Percentiles rank a stretch among this genome's conserved stretches.
Evolutionary conservation across 2,888 invertebrate species (phyloP).

Genomic region (Lasioglossum leucozonium): DNA sequence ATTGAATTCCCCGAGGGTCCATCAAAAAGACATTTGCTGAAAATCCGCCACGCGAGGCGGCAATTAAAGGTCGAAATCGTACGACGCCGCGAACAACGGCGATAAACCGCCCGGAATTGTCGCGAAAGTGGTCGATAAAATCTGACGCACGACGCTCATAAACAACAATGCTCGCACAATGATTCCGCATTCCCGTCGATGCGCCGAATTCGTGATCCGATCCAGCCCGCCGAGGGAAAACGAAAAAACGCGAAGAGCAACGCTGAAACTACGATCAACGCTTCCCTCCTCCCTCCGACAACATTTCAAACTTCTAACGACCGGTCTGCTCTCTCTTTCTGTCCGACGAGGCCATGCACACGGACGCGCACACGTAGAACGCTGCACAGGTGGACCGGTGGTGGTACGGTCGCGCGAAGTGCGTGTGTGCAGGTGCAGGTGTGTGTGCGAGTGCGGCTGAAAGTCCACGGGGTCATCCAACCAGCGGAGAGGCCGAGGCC

Average conservation of each 20-base stretch:
- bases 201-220: not conserved
- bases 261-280: slow-evolving; percentile 61
- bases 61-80: not conserved
- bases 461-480: slow-evolving; percentile 72
- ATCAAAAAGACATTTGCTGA: not conserved
- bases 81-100: not conserved
- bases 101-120: not conserved
- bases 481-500: slow-evolving; percentile 50
- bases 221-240: not conserved
- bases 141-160: not conserved
- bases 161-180: not conserved
- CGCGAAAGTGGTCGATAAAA: not conserved
- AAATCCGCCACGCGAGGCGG: not conserved
- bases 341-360: slow-evolving; percentile 63
- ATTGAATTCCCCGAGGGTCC: not conserved
- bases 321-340: slow-evolving; percentile 62
- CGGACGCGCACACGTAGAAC: slow-evolving; percentile 12
- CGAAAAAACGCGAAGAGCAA: slow-evolving; percentile 27
- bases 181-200: slow-evolving; percentile 2
- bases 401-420: not conserved
- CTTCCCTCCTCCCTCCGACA: slow-evolving; percentile 35
- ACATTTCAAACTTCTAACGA: slow-evolving; percentile 70
- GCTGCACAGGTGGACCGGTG: not conserved
- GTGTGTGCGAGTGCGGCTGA: slow-evolving; percentile 49
- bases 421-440: slow-evolving; percentile 30